phyloP scores from a whole-genome alignment of 2,797 vertebrate genomes.

The Nannoperca obscura region DNA sequence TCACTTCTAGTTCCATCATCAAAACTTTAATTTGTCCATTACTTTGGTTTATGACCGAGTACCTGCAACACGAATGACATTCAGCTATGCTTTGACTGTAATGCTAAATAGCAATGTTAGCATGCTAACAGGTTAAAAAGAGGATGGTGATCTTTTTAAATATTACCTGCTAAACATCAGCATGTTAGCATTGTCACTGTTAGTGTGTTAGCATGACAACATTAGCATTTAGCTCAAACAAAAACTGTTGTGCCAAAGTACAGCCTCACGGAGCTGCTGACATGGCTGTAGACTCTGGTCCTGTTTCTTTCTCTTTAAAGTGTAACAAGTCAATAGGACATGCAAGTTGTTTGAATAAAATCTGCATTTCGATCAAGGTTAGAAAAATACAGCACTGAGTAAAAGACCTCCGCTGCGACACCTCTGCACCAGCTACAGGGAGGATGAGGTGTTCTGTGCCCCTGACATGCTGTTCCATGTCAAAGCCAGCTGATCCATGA shows the following conservation, averaged over 20 bases:
- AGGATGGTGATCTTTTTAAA: not conserved
- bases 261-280: not conserved
- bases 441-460: slow-evolving; percentile 18
- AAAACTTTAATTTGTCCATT: no score
- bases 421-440: slow-evolving; percentile 4
- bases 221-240: not conserved
- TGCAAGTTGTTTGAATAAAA: not conserved
- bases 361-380: not conserved
- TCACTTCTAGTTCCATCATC: no score
- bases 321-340: not conserved
- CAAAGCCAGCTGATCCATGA: slow-evolving; percentile 49
- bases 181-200: no score
- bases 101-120: no score
- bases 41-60: no score
- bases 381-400: not conserved
- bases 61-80: no score
- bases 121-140: no score
- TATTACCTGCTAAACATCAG: not conserved
- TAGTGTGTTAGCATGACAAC: no score
- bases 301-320: not conserved
- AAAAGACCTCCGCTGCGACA: not conserved
- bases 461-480: slow-evolving; percentile 21
- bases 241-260: not conserved
- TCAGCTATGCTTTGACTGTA: not conserved
- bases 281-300: not conserved